Base-by-base conservation (phyloP, 1,140 invertebrate genomes). In the Mylabris phalerata region DNA sequence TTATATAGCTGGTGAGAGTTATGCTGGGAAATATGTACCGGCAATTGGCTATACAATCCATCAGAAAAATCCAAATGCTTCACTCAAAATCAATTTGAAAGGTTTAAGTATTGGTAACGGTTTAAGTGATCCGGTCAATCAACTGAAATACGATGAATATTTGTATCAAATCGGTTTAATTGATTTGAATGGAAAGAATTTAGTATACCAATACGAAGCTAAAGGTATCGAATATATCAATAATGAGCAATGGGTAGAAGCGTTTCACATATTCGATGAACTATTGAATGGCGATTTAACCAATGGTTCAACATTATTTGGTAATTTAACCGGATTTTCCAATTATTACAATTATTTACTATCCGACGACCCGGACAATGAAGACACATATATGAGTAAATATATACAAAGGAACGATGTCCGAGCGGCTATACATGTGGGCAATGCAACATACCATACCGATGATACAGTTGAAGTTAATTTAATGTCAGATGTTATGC, bases 21-120 rank as follows among this genome's bases (percentile, higher is more conserved):
- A 93, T 72, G 91, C 81, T 3, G 90, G 91, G 13, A 86, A 87
- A 71, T 91, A 92, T 71, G 84, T 91, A 1, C 89, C 90, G 2
- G 87, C 88, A 0, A 74, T 90, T 9, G 81, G 81, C 0, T 82
- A 89, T 61, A 84, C 85, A 44, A 92, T 93, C 52, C 82, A 88
- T 60, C 77, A 79, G 61, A 80, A 84, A 39, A 88, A 85, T 24
- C 76, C 74, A 26, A 77, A 82, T 10, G 71, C 80, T 45, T 65
- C 75, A 3, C 67, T 73, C 3, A 82, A 81, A 65, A 85, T 89
- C 19, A 87, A 88, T 72, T 67, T 89, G 1, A 77, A 85, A 76
- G 86, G 87, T 58, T 65, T 94, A 57, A 85, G 86, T 0, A 93
- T 94, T 55, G 91, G 90, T 4, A 90, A 93, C 73, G 91, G 90